phyloP scores from a whole-genome alignment of 2,888 invertebrate genomes.

The Ornithoptera priamus region DNA sequence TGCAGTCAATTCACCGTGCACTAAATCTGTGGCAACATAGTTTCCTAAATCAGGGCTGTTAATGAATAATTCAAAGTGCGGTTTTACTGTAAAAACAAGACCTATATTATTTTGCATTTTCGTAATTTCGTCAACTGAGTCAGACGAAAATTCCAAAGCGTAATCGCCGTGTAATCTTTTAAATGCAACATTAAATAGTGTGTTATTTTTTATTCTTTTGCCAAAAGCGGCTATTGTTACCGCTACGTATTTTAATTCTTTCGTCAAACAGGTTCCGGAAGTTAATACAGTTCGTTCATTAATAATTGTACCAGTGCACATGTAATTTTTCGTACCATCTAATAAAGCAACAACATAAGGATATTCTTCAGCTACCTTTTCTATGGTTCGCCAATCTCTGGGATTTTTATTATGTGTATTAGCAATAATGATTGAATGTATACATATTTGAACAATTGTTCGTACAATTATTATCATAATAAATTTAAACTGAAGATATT shows the following conservation, averaged over 20 bases:
- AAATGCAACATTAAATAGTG: constrained; percentile 44
- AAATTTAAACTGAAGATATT: constrained; percentile 8
- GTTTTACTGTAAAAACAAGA: constrained; percentile 46
- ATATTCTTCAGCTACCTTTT: constrained; percentile 55
- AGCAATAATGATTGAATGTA: constrained; percentile 5
- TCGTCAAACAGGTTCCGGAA: constrained; percentile 53
- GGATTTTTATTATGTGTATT: constrained; percentile 8
- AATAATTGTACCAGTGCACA: constrained; percentile 58
- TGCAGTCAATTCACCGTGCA: constrained; percentile 42
- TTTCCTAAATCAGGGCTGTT: constrained; percentile 47
- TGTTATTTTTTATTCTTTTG: constrained; percentile 38
- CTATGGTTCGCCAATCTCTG: constrained; percentile 41
- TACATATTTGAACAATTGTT: constrained; percentile 18
- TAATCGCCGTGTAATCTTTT: constrained; percentile 51
- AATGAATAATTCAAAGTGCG: constrained; percentile 44
- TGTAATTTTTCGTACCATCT: constrained; percentile 42
- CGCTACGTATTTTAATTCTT: constrained; percentile 46
- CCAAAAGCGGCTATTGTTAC: constrained; percentile 48
- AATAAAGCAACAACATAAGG: constrained; percentile 59
- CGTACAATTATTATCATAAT: constrained; percentile 26
- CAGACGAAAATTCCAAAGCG: constrained; percentile 38
- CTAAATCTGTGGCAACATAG: constrained; percentile 49
- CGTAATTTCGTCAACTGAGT: constrained; percentile 42
- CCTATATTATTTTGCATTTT: constrained; percentile 59
- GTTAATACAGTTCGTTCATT: constrained; percentile 51